Percentiles rank a stretch among this genome's conserved stretches.
These are phyloP conservation scores for Gastrophryne carolinensis DNA, from an alignment of 2,797 vertebrate genomes.

Conservation along the genomic window DNA sequence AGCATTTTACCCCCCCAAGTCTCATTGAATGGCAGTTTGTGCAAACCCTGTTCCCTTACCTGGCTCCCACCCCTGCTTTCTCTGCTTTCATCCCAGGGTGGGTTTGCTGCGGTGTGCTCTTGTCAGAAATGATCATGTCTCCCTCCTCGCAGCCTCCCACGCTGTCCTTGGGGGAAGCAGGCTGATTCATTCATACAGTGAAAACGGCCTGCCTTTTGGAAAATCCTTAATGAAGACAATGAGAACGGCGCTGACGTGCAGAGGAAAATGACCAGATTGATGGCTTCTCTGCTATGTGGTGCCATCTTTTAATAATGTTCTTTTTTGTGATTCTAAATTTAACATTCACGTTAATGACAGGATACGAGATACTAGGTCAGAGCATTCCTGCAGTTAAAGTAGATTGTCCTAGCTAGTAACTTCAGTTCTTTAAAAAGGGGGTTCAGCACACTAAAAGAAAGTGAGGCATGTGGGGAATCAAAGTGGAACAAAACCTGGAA, in stretches of 20 bases:
- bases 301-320: background rate
- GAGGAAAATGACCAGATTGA: conserved; percentile 7
- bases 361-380: too few relatives aligned
- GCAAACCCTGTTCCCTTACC: background rate
- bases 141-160: conserved; percentile 71
- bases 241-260: background rate
- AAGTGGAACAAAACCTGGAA: too few relatives aligned
- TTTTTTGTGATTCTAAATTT: background rate
- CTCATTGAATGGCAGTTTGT: too few relatives aligned
- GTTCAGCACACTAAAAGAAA: too few relatives aligned
- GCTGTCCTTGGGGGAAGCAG: conserved; percentile 75
- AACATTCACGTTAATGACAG: background rate
- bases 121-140: conserved; percentile 72
- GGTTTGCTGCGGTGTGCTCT: conserved; percentile 37
- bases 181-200: conserved; percentile 72
- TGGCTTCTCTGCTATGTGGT: background rate
- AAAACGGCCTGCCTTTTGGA: conserved; percentile 52
- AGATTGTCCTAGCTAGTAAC: too few relatives aligned
- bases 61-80: background rate
- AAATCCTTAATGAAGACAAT: conserved; percentile 36
- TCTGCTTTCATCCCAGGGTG: background rate
- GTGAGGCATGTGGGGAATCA: too few relatives aligned
- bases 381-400: too few relatives aligned
- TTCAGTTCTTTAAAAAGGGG: too few relatives aligned
- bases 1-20: too few relatives aligned